Evolutionary conservation across 2,888 invertebrate genomes (phyloP).

Genomic region (Microchrysa polita): DNA sequence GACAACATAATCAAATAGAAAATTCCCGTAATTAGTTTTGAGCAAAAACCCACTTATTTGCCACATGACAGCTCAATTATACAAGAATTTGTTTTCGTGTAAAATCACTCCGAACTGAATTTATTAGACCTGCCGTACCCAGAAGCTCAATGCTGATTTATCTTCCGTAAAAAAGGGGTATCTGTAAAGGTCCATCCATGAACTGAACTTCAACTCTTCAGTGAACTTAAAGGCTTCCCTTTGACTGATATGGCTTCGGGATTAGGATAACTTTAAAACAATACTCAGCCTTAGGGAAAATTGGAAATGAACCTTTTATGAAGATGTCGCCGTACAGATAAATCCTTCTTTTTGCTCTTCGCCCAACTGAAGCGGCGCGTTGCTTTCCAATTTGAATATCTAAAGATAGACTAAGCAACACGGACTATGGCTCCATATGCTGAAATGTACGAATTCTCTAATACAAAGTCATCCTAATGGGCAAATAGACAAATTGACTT

Average conservation of each 20-base stretch:
- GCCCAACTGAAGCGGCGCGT: background rate
- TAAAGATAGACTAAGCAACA: background rate
- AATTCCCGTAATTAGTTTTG: no score
- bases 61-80: constrained; percentile 2
- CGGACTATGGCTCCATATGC: background rate
- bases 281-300: background rate
- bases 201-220: background rate
- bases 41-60: background rate
- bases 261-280: constrained; percentile 18
- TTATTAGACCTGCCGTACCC: background rate
- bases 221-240: constrained; percentile 13
- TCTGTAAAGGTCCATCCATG: background rate
- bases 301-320: constrained; percentile 1
- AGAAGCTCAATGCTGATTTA: constrained; percentile 1
- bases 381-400: background rate
- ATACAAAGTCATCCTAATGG: constrained; percentile 3
- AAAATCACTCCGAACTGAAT: constrained; percentile 10
- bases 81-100: background rate
- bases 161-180: constrained; percentile 9
- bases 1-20: no score
- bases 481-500: constrained; percentile 36
- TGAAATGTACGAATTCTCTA: background rate
- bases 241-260: background rate
- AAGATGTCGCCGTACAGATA: constrained; percentile 3
- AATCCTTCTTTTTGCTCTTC: constrained; percentile 6